Conservation (phyloP, 1,140 invertebrate species). For the Papilio polyxenes region DNA sequence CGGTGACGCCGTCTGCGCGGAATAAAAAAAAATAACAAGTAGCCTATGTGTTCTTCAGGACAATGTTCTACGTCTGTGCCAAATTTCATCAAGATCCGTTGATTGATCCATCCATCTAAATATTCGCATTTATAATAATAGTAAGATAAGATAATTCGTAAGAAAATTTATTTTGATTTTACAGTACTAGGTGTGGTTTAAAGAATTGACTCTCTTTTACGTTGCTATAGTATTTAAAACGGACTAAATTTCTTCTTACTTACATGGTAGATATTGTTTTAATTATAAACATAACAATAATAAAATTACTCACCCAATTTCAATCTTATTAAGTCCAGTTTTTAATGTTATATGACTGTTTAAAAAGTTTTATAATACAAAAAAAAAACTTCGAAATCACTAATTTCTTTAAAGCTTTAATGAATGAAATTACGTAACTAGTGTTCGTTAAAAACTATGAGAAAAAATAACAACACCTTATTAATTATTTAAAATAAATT, state of each 20-base stretch:
- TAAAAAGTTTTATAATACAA: not conserved
- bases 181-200: too few species aligned
- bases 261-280: not conserved
- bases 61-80: too few species aligned
- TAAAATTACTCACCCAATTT: not conserved
- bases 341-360: not conserved
- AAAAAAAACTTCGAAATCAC: not conserved
- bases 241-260: not conserved
- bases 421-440: not conserved
- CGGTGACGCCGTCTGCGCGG: too few species aligned
- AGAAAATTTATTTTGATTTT: not conserved
- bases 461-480: not conserved
- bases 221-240: too few species aligned
- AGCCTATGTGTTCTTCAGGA: too few species aligned
- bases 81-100: too few species aligned
- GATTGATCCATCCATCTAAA: too few species aligned
- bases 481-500: not conserved
- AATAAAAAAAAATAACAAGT: too few species aligned
- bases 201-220: too few species aligned
- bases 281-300: not conserved
- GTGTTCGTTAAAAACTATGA: conserved; percentile 6
- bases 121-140: too few species aligned
- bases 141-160: not conserved
- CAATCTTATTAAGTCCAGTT: not conserved
- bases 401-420: not conserved